Evolutionary conservation across 2,113 vertebrate species (phyloP), one percentile per base, ranked within the genome.

Genomic region (Agelaius phoeniceus): DNA sequence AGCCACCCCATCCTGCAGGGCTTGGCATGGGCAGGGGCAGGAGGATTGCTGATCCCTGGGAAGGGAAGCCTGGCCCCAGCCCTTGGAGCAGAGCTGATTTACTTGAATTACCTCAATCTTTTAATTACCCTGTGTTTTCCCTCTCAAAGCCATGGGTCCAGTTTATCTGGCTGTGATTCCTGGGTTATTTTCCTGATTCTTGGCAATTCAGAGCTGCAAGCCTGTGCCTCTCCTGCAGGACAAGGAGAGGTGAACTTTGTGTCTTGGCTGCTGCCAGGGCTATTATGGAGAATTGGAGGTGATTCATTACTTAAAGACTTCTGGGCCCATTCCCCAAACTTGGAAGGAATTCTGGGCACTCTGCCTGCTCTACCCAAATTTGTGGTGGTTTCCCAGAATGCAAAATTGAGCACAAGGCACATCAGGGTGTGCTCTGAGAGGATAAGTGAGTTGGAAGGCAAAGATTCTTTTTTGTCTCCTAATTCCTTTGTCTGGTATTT

Each of bases 191-290:
- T 90, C 91, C 83, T 89, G 51, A 16, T 84, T 61, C 84, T 67
- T 92, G 84, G 90, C 93, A 79, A 37, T 83, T 72, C 74, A 11
- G 49, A 92, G 68, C 71, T 96, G 95, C 92, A 91, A 87, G 94
- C 96, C 72, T 93, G 76, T 87, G 85, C 84, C 88, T 76, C 81
- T 96, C 85, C 95, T 94, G 84, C 15, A 41, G 93, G 80, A 91
- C 59, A 7, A 91, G 84, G 59, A 85, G 83, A 96, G 88, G 80
- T 95, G 96, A 98, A 96, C 95, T 97, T 82, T 96, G 93, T 73
- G 41, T 79, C 87, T 95, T 95, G 96, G 96, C 84, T 90, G 73
- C 94, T 94, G 72, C 91, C 73, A n/a, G 28, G 46, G 87, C 90
- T 85, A 57, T 94, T 87, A 73, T 52, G 90, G 84, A 96, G 96